Conservation (phyloP, 2,797 vertebrate genomes). For the Cossypha polioptera region DNA sequence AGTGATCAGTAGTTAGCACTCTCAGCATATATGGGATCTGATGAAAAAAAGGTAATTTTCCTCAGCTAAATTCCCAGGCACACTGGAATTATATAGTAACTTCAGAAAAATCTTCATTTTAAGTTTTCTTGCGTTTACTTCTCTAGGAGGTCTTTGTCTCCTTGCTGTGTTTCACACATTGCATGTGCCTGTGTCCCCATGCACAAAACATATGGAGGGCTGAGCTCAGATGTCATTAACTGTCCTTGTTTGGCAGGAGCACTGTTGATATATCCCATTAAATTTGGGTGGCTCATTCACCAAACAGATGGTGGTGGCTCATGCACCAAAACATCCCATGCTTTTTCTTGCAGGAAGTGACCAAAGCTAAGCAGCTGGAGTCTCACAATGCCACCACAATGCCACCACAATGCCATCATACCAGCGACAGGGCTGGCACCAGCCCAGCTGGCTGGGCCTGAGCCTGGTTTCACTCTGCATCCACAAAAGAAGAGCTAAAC, state of each 20-base stretch:
- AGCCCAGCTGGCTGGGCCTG: not conserved
- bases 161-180: not conserved
- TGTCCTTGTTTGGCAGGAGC: not conserved
- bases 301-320: not conserved
- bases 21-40: not conserved
- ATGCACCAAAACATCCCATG: not conserved
- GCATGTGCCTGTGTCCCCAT: not conserved
- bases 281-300: rapidly evolving
- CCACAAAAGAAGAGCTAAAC: conserved; percentile 4
- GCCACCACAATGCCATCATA: not conserved
- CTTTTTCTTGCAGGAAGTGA: not conserved
- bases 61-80: not conserved
- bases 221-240: not conserved
- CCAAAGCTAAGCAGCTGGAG: rapidly evolving
- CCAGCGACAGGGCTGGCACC: not conserved
- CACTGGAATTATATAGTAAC: not conserved
- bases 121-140: not conserved
- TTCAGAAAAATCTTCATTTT: not conserved
- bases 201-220: not conserved
- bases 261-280: not conserved
- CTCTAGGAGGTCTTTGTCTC: not conserved
- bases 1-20: not conserved
- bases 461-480: not conserved
- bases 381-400: not conserved
- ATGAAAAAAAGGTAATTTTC: not conserved